Conservation (phyloP, 2,113 vertebrate species). For the Campylorhamphus procurvoides region DNA sequence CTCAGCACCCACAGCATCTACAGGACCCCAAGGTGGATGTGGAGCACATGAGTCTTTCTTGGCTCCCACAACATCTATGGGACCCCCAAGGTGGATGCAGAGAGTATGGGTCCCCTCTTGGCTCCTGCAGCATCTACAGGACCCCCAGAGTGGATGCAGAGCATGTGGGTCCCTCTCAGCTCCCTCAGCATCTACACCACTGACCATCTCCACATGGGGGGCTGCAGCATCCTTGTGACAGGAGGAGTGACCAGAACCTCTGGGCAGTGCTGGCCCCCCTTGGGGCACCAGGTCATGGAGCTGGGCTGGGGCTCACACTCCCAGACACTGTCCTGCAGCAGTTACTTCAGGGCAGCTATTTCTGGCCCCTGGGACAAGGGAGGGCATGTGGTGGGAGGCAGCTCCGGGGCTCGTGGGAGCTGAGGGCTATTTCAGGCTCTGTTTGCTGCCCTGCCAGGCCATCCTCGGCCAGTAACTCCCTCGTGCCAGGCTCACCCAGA, state of each 20-base stretch:
- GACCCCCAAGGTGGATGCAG: neutral
- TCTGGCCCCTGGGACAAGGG: neutral
- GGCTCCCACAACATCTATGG: neutral
- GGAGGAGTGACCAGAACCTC: fast-evolving
- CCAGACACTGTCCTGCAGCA: neutral
- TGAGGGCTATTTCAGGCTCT: neutral
- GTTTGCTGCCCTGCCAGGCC: neutral
- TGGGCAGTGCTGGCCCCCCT: neutral
- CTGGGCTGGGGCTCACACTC: neutral
- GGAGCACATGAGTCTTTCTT: too few relatives aligned
- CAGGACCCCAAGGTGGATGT: neutral
- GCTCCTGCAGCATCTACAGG: too few relatives aligned
- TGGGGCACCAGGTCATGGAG: neutral
- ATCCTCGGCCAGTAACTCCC: neutral
- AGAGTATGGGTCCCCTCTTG: neutral
- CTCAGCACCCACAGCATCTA: neutral
- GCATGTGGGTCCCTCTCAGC: neutral
- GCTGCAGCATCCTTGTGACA: neutral
- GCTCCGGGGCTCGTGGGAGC: neutral
- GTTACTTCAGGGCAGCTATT: neutral
- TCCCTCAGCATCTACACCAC: fast-evolving
- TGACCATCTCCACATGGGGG: neutral
- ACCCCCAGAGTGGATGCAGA: neutral
- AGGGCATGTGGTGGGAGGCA: neutral
- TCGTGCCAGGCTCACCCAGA: neutral